phyloP scores from a whole-genome alignment of 2,113 vertebrate species.

The Menura novaehollandiae region DNA sequence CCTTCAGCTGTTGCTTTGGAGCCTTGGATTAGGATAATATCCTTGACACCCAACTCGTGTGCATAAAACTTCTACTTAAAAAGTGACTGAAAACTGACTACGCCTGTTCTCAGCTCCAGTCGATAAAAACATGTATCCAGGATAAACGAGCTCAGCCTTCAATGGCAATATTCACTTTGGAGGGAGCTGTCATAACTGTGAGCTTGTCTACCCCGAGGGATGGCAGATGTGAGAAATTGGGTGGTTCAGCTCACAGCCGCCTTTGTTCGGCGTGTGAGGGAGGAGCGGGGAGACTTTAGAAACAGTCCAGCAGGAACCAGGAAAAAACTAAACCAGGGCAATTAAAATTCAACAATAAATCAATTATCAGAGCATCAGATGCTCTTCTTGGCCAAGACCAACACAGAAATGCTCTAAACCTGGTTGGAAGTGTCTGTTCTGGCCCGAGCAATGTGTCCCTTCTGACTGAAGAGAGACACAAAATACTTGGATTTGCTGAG shows the following conservation, averaged over 20 bases:
- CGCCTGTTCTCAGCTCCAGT: not conserved
- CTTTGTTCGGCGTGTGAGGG: not conserved
- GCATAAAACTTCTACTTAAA: not conserved
- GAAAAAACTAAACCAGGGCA: not conserved
- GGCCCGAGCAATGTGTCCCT: rapidly evolving
- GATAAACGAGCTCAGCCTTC: not conserved
- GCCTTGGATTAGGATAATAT: not conserved
- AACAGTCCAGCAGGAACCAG: not conserved
- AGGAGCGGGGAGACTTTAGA: not conserved
- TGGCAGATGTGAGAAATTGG: not conserved
- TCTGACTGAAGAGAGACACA: not conserved
- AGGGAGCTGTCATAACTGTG: slow-evolving; percentile 31
- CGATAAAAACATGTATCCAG: not conserved
- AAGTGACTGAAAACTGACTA: not conserved
- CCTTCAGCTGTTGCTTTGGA: not conserved
- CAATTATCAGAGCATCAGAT: not conserved
- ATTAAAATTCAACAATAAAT: not conserved
- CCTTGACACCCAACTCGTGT: not conserved
- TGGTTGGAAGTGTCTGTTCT: not conserved
- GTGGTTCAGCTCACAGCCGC: not conserved
- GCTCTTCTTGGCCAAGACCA: rapidly evolving
- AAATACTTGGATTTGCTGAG: not conserved
- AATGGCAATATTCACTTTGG: not conserved
- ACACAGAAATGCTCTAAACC: not conserved
- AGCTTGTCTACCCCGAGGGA: not conserved